phyloP scores from a whole-genome alignment of 1,140 invertebrate species.

The Trichomalopsis sarcophagae region DNA sequence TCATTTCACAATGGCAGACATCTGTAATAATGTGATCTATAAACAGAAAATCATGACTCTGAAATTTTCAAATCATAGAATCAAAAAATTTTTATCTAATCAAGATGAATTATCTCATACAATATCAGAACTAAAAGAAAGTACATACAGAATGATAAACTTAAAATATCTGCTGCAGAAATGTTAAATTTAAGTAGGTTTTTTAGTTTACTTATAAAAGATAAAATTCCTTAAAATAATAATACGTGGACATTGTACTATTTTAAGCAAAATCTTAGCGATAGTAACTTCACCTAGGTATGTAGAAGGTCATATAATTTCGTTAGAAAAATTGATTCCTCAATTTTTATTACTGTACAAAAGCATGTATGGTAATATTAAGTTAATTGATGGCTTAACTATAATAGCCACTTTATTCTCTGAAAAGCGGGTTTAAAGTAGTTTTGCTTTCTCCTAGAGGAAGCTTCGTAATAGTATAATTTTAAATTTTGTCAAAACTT shows the following conservation, averaged over 20 bases:
- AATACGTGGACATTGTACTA: neutral
- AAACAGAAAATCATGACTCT: conserved; percentile 29
- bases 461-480: too few species aligned
- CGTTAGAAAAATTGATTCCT: neutral
- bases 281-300: neutral
- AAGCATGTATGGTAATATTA: neutral
- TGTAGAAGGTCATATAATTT: neutral
- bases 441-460: too few species aligned
- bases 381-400: neutral
- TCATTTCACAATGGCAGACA: conserved; percentile 29
- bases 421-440: too few species aligned
- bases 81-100: neutral
- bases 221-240: conserved; percentile 36
- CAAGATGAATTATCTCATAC: neutral
- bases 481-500: too few species aligned
- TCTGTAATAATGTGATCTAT: neutral
- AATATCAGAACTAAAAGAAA: neutral
- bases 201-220: conserved; percentile 6
- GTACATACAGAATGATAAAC: conserved; percentile 1
- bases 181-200: conserved; percentile 29
- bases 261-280: conserved; percentile 13
- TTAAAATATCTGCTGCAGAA: conserved; percentile 46
- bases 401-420: neutral
- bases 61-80: conserved; percentile 32
- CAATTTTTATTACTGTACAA: neutral